Conservation (phyloP, 2,113 vertebrate genomes). For the Chlorocebus sabaeus region DNA sequence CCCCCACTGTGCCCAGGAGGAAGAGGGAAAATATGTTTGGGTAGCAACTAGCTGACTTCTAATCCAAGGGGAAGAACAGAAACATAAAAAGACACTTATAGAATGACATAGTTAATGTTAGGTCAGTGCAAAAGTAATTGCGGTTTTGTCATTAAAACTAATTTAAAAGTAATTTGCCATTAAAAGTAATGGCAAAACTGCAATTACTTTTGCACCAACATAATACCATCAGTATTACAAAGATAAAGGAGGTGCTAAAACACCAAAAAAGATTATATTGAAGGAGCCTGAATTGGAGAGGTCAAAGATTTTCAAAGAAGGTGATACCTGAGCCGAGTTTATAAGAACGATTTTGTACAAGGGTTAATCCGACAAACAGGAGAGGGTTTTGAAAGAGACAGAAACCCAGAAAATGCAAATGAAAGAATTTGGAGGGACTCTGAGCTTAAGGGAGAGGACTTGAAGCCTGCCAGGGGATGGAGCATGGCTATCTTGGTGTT, state of each 20-base stretch:
- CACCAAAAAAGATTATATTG: neutral
- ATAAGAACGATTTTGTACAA: neutral
- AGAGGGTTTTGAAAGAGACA: neutral
- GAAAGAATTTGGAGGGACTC: neutral
- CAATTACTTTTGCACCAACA: too few relatives aligned
- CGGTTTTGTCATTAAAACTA: too few relatives aligned
- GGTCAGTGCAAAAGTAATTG: too few relatives aligned
- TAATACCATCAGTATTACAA: neutral
- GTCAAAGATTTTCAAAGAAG: neutral
- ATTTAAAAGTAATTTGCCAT: too few relatives aligned
- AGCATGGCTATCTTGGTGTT: neutral
- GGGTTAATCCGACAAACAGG: neutral
- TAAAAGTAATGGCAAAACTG: too few relatives aligned
- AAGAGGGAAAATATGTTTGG: neutral
- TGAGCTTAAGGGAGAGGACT: neutral
- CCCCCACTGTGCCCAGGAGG: neutral
- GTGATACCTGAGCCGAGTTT: neutral
- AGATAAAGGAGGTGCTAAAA: neutral
- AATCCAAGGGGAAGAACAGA: neutral
- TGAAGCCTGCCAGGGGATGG: neutral
- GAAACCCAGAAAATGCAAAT: neutral
- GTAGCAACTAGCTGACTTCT: neutral
- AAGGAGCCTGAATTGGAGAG: neutral
- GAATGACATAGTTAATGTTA: neutral
- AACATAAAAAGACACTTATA: neutral